A percentile compares a stretch with the other conserved stretches of the same genome.
phyloP scores from a whole-genome alignment of 1,140 invertebrate genomes.

The Geopemphigus sp. region DNA sequence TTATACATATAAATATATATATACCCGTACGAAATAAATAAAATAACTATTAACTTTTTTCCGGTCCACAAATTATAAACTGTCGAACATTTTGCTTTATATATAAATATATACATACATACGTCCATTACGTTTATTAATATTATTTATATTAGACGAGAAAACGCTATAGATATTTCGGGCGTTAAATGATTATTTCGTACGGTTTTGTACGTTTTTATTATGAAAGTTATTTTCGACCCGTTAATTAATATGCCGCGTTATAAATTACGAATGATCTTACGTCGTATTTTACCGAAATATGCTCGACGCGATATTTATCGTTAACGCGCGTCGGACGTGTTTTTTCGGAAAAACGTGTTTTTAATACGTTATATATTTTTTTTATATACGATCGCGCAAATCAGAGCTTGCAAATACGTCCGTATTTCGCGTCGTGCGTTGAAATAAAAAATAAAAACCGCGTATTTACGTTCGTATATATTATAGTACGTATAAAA shows the following conservation, averaged over 20 bases:
- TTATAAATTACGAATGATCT: too few species aligned
- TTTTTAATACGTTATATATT: background rate
- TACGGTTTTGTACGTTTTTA: background rate
- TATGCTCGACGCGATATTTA: background rate
- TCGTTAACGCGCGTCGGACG: background rate
- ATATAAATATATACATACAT: too few species aligned
- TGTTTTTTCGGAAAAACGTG: background rate
- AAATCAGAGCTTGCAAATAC: conserved; percentile 7
- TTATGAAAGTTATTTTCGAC: background rate
- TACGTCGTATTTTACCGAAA: background rate
- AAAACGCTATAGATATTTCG: too few species aligned
- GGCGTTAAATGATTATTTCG: background rate
- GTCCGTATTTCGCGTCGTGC: background rate
- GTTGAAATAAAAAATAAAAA: conserved; percentile 7
- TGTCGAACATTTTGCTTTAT: background rate
- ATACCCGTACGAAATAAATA: conserved; percentile 15
- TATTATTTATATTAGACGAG: too few species aligned
- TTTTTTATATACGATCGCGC: background rate
- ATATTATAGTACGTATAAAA: background rate
- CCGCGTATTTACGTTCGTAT: too few species aligned
- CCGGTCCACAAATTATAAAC: conserved; percentile 9
- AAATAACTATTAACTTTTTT: conserved; percentile 43
- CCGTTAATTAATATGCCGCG: too few species aligned
- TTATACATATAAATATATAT: background rate
- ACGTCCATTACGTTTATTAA: too few species aligned